Percentiles rank a stretch among this genome's conserved stretches.
phyloP scores from a whole-genome alignment of 2,797 vertebrate species.

The Arrhamphus sclerolepis region DNA sequence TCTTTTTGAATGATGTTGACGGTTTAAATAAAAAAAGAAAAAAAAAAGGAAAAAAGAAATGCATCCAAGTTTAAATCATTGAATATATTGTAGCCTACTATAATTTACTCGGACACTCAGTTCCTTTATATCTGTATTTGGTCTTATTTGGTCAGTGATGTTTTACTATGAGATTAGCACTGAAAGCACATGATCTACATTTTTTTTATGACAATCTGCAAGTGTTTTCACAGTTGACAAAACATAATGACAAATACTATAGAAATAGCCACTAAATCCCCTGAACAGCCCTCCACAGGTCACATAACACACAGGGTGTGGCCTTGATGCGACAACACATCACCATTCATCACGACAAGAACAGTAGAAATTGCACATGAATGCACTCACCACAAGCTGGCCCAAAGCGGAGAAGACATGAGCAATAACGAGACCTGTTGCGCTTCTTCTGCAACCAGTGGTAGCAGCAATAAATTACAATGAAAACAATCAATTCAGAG shows the following conservation, averaged over 20 bases:
- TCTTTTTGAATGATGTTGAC: too few species aligned
- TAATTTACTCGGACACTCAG: neutral
- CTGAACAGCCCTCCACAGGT: conserved; percentile 1
- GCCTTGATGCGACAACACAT: neutral
- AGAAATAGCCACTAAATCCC: conserved; percentile 24
- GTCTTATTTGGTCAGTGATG: conserved; percentile 35
- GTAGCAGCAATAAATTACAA: too few species aligned
- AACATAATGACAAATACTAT: conserved; percentile 2
- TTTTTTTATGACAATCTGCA: conserved; percentile 24
- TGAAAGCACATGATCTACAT: conserved; percentile 14
- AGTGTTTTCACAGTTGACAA: conserved; percentile 29
- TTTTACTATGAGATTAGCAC: conserved; percentile 6
- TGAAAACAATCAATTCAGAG: too few species aligned
- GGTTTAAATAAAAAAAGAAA: too few species aligned
- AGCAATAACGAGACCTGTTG: too few species aligned
- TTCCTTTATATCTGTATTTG: neutral
- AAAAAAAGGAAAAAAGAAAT: too few species aligned
- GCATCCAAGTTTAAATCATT: neutral
- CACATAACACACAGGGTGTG: conserved; percentile 17
- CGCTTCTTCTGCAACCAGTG: too few species aligned
- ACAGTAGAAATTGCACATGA: neutral
- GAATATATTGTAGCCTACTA: neutral
- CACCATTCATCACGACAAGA: neutral
- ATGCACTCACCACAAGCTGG: too few species aligned
- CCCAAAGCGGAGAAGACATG: too few species aligned